Conservation (phyloP, 1,140 invertebrate genomes). For the Limonius californicus region DNA sequence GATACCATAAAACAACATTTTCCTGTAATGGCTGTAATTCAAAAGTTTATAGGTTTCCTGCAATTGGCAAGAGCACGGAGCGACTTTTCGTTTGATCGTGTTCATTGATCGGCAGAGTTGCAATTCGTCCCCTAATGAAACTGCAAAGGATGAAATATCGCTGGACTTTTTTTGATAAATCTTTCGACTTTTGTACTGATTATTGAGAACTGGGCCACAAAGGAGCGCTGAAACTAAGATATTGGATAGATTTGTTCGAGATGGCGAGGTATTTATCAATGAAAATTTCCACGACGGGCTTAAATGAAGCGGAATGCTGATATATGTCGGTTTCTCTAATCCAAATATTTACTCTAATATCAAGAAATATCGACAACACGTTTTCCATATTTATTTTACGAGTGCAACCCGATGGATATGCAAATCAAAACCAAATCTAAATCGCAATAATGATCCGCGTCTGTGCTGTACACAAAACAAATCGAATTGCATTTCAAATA, state of each 20-base stretch:
- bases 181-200: conserved; percentile 38
- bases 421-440: not conserved
- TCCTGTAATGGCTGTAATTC: too few relatives aligned
- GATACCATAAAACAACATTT: too few relatives aligned
- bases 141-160: conserved; percentile 36
- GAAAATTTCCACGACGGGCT: conserved; percentile 31
- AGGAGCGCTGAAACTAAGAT: conserved; percentile 34
- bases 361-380: not conserved
- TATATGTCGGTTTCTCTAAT: conserved; percentile 11
- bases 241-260: conserved; percentile 34
- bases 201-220: conserved; percentile 35
- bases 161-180: conserved; percentile 36
- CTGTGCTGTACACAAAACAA: not conserved
- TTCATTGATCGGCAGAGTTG: too few relatives aligned
- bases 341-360: conserved; percentile 16
- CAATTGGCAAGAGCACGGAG: too few relatives aligned
- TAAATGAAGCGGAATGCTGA: conserved; percentile 22
- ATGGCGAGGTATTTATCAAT: conserved; percentile 37
- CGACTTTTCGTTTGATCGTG: too few relatives aligned
- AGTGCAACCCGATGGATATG: not conserved
- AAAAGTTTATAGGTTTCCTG: too few relatives aligned
- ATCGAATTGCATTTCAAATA: too few relatives aligned
- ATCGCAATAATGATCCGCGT: not conserved
- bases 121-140: conserved; percentile 25
- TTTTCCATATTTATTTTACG: not conserved